phyloP scores from a whole-genome alignment of 1,140 invertebrate species.

The Caerostris extrusa region DNA sequence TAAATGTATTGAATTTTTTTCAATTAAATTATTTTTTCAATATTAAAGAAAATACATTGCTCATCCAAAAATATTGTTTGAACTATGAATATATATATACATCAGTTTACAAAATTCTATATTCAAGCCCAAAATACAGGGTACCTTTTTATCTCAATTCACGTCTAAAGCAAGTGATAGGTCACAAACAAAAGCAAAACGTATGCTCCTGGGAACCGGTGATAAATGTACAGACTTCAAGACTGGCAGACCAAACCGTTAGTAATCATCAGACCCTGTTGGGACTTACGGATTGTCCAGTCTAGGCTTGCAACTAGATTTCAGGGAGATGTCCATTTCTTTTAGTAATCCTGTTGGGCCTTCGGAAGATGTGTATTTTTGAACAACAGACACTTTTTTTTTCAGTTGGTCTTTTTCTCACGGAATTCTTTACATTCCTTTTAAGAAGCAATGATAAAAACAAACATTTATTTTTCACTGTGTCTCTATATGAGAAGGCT shows the following conservation, averaged over 20 bases:
- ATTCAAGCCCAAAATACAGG: neutral
- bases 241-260: constrained; percentile 29
- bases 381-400: neutral
- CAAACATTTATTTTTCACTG: neutral
- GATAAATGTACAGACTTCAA: neutral
- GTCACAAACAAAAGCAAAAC: neutral
- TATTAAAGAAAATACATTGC: no score
- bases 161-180: neutral
- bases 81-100: no score
- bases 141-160: neutral
- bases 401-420: neutral
- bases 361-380: neutral
- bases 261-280: constrained; percentile 50
- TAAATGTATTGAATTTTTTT: no score
- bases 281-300: constrained; percentile 39
- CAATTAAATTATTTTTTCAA: no score
- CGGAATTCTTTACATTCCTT: neutral
- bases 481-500: no score
- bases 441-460: neutral
- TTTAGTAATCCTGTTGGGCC: neutral
- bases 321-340: constrained; percentile 37
- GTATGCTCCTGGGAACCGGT: constrained; percentile 2
- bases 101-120: no score
- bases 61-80: no score
- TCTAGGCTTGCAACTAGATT: constrained; percentile 10